Conservation (phyloP, 2,888 invertebrate genomes). For the Syritta pipiens region DNA sequence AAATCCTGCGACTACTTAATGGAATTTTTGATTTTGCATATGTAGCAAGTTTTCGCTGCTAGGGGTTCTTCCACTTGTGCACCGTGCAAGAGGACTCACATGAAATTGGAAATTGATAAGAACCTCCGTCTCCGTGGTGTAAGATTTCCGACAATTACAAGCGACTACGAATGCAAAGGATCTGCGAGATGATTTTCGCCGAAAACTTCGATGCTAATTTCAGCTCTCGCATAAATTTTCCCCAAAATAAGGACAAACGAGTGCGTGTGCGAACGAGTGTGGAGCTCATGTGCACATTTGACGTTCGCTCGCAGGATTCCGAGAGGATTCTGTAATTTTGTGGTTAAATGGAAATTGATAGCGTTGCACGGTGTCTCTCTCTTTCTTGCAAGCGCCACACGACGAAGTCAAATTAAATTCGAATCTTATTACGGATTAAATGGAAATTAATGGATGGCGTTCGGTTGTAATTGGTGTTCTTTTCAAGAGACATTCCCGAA, state of each 20-base stretch:
- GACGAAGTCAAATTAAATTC: conserved; percentile 34
- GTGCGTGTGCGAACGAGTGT: conserved; percentile 1
- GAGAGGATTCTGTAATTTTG: conserved; percentile 38
- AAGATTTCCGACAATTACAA: conserved; percentile 22
- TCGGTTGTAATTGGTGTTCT: conserved; percentile 22
- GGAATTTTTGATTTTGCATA: conserved; percentile 54
- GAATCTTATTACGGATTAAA: conserved; percentile 42
- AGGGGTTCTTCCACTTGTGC: not conserved
- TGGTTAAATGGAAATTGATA: conserved; percentile 55
- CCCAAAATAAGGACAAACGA: conserved; percentile 35
- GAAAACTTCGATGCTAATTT: conserved; percentile 18
- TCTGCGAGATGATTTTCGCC: not conserved
- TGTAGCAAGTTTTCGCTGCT: conserved; percentile 26
- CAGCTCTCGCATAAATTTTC: conserved; percentile 41
- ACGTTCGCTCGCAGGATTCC: conserved; percentile 9
- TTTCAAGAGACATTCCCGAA: conserved; percentile 1
- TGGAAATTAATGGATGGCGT: conserved; percentile 41
- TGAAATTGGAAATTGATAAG: conserved; percentile 49
- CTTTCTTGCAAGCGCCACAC: not conserved
- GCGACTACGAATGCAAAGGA: conserved; percentile 5
- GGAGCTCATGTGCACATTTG: conserved; percentile 25
- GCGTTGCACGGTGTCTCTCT: conserved; percentile 15
- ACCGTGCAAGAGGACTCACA: not conserved
- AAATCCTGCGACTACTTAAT: conserved; percentile 57
- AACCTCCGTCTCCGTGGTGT: not conserved